Conservation (phyloP, 2,888 invertebrate genomes). For the Hartigia nigra region DNA sequence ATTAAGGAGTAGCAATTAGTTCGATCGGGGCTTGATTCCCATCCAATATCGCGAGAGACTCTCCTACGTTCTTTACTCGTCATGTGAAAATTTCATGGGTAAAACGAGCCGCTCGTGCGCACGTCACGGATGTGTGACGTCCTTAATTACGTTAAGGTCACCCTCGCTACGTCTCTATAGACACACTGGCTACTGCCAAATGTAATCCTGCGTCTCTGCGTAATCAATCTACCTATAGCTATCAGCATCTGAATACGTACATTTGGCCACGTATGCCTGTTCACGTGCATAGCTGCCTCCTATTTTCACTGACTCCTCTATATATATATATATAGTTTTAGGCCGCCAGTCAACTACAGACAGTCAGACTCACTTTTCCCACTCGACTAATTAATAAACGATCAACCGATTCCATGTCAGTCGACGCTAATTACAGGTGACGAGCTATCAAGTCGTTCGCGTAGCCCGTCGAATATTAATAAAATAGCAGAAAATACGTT, state of each 20-base stretch:
- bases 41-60: neutral
- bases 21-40: neutral
- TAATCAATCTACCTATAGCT: neutral
- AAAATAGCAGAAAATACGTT: neutral
- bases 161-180: neutral
- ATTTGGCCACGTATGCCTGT: neutral
- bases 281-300: neutral
- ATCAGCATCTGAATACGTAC: neutral
- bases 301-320: neutral
- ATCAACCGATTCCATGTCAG: constrained; percentile 26
- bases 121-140: constrained; percentile 12
- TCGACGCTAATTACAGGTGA: constrained; percentile 7
- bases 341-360: neutral
- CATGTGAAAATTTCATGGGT: constrained; percentile 15
- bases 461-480: neutral
- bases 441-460: neutral
- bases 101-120: constrained; percentile 1
- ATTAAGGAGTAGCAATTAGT: neutral
- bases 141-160: constrained; percentile 11
- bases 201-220: neutral
- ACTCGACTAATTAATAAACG: constrained; percentile 36
- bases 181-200: neutral
- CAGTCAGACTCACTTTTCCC: neutral
- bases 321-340: neutral
- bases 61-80: neutral